phyloP scores from a whole-genome alignment of 2,113 vertebrate genomes.

The Azemiops feae region DNA sequence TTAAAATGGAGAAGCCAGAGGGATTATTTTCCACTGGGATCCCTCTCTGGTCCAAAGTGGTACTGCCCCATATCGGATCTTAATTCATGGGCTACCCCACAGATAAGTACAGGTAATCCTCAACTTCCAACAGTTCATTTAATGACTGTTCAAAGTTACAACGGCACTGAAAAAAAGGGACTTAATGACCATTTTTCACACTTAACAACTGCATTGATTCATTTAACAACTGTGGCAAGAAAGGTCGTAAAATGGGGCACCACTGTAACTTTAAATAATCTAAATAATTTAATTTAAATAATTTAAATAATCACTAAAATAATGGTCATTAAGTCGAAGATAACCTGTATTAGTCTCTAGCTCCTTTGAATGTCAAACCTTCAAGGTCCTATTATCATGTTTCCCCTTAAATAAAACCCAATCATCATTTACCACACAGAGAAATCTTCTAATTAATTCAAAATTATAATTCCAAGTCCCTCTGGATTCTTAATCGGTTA shows the following conservation, averaged over 20 bases:
- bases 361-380: too few relatives aligned
- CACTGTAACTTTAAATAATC: background rate
- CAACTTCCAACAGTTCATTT: background rate
- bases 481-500: background rate
- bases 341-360: too few relatives aligned
- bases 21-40: background rate
- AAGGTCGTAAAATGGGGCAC: background rate
- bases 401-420: background rate
- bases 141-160: background rate
- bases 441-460: background rate
- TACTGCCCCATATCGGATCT: background rate
- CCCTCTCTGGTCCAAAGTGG: background rate
- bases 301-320: background rate
- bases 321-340: background rate
- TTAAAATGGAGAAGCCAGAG: background rate
- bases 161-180: background rate
- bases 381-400: too few relatives aligned
- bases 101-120: background rate
- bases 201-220: too few relatives aligned
- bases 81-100: background rate
- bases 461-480: background rate
- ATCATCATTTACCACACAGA: background rate
- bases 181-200: background rate
- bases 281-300: too few relatives aligned
- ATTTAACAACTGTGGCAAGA: too few relatives aligned